Base-by-base conservation (phyloP, 2,888 invertebrate genomes). In the Oligia strigilis region DNA sequence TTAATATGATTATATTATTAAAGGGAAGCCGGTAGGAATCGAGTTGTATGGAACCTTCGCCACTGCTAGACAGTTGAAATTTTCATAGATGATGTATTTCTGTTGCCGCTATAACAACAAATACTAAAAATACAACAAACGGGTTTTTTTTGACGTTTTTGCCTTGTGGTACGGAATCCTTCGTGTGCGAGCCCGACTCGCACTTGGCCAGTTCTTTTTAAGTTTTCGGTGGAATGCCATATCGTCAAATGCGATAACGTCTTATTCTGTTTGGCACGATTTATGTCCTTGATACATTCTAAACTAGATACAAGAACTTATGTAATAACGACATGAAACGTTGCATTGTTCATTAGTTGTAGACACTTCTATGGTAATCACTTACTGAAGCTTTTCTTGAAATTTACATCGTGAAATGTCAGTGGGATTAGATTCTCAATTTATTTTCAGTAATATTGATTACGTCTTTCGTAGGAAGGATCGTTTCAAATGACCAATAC, bases 341-440 rank as follows among this genome's bases (percentile, higher is more conserved):
- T n/a, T 52, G n/a, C 84, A 84, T 52, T 43, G 11, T 66, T 78
- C 65, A 52, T 83, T 36, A 77, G 36, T 19, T 67, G n/a, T 52
- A 5, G 78, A 36, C 52, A 43, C 43, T 66, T 67, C 19, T 62
- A 52, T 36, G 52, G 14, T 60, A 52, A 66, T 67, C 23, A n/a
- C 14, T 55, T 14, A 66, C 23, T 71, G 19, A 29, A 70, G 36
- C 49, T 65, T 81, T 84, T 65, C n/a, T 4, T 60, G 69, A 55
- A 29, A 69, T 84, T 84, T 81, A 49, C 64, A n/a, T 58, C 11
- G 14, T 58, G 6, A 64, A 40, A 79, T 64, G 49, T 62, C 40
- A 84, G 8, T 58, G 8, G 46, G 6, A 70, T 19, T 65, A 11
- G 23, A 58, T 80, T 58, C 43, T 13, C 4, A 0, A 60, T 84